Conservation (phyloP, 2,797 vertebrate species). For the Gallinago nigripennis region DNA sequence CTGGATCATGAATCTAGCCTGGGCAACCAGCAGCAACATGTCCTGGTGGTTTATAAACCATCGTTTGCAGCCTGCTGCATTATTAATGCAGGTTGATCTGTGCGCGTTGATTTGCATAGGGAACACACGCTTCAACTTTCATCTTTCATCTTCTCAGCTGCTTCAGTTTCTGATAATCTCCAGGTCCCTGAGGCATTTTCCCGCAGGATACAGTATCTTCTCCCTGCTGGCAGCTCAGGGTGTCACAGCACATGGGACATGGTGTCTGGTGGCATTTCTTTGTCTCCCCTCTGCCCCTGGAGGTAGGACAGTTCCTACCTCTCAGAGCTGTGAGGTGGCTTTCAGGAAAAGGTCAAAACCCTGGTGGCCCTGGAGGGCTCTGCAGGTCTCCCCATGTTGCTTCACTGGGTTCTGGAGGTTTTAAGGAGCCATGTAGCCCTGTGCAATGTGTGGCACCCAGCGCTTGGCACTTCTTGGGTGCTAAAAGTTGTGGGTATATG, state of each 20-base stretch:
- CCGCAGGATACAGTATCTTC: not conserved
- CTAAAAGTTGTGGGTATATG: not conserved
- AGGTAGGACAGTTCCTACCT: not conserved
- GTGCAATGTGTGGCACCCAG: not conserved
- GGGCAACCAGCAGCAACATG: not conserved
- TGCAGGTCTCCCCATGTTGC: not conserved
- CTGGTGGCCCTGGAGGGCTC: not conserved
- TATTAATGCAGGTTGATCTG: not conserved
- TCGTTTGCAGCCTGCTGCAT: not conserved
- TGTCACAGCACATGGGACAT: not conserved
- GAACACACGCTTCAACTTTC: not conserved
- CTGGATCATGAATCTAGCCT: not conserved
- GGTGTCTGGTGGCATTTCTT: not conserved
- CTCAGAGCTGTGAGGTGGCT: not conserved
- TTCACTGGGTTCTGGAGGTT: not conserved
- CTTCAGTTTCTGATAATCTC: not conserved
- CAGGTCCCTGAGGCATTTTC: not conserved
- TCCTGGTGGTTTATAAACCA: not conserved
- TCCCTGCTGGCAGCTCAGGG: not conserved
- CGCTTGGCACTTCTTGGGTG: not conserved
- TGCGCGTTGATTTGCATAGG: constrained; percentile 15
- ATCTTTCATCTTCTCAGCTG: not conserved
- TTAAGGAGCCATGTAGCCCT: not conserved
- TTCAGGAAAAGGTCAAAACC: not conserved
- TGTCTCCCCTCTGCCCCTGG: not conserved